Conservation (phyloP, 2,797 vertebrate genomes). For the Acropternis orthonyx region DNA sequence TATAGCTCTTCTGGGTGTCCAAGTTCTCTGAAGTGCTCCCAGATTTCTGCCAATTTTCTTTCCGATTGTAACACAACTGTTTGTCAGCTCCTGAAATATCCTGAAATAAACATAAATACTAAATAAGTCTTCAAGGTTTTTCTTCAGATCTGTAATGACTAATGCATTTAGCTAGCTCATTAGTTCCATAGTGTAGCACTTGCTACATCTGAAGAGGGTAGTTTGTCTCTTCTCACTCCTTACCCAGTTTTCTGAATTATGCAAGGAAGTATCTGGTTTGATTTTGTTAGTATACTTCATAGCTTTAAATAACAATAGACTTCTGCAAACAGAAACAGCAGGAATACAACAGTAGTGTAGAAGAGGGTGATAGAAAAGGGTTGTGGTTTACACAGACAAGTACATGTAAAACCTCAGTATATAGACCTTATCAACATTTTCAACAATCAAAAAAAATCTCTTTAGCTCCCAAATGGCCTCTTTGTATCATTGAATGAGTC, state of each 20-base stretch:
- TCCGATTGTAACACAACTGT: background rate
- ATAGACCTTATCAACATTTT: background rate
- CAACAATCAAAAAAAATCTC: background rate
- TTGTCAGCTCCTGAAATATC: constrained; percentile 7
- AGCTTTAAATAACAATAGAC: background rate
- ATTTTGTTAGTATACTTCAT: background rate
- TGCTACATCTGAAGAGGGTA: background rate
- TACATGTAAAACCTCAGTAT: background rate
- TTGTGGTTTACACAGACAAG: background rate
- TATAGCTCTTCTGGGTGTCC: background rate
- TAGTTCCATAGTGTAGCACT: background rate
- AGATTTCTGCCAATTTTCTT: background rate
- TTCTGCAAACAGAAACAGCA: background rate
- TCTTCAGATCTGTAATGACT: background rate
- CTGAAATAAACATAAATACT: background rate
- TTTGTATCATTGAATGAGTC: background rate
- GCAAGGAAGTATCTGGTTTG: background rate
- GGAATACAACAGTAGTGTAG: background rate
- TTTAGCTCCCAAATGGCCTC: background rate
- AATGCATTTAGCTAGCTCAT: background rate
- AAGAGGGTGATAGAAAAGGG: background rate
- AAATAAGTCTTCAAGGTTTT: background rate
- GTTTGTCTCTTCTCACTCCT: background rate
- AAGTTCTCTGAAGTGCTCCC: background rate
- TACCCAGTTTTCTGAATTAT: background rate